Evolutionary conservation across 2,888 invertebrate genomes (phyloP), one percentile per base, ranked within the genome.

Genomic region (Nematopogon swammerdamellus): DNA sequence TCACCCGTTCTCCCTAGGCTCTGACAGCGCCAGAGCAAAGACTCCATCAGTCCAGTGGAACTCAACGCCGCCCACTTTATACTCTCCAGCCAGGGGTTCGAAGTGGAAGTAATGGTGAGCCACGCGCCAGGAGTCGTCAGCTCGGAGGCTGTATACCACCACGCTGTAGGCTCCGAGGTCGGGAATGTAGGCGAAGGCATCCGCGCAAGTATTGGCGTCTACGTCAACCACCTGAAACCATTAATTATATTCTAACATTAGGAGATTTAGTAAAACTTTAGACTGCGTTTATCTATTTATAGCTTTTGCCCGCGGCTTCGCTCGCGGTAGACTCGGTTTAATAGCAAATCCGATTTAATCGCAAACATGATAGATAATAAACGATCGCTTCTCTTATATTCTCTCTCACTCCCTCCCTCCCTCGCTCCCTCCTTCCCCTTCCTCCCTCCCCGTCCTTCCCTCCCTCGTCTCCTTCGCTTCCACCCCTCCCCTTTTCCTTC

Each of bases 21-120:
- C 82, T 0, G 86, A 87, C 17, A 91, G 69, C 2, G 91, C 88
- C 54, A 92, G 62, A 16, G 87, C 89, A 58, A 92, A 91, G 0
- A 92, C 82, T 1, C 92, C 92, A 63, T 92, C 92, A 0, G 88
- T 89, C 92, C 91, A 92, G 63, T 92, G 92, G 83, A 92, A 92
- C 63, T 88, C 85, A 18, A 90, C 82, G 4, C 91, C 91, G 44
- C 85, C 88, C 14, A 92, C 84, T 58, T 86, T 87, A 66, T 88
- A 89, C 56, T 89, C 84, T 2, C 92, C 91, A 59, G 84, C 74
- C 18, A 91, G 68, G 0, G 92, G 92, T 63, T 92, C 92, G 57
- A 92, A 91, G 68, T 89, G 85, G 85, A 92, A 92, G 72, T 83
- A 92, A 62, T 91, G 90, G 62, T 92, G 92, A 52, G 86, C 76